Base-by-base conservation (phyloP, 1,140 invertebrate genomes). In the Stegodyphus mimosarum region DNA sequence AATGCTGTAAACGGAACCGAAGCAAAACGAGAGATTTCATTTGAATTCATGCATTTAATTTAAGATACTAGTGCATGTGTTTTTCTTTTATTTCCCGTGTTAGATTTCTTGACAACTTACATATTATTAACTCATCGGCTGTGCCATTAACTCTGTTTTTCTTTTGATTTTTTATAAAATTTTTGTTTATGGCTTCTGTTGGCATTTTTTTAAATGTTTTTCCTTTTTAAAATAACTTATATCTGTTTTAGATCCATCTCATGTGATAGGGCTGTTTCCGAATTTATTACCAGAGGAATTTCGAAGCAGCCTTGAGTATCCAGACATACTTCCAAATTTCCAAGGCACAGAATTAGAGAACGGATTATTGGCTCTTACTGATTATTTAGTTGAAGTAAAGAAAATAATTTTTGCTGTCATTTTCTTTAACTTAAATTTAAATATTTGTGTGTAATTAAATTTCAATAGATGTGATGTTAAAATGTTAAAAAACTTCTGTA, bases 231-330 rank as follows among this genome's bases (percentile, higher is more conserved):
- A 60, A 60, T 60, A 60, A 9, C 55, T 60, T 73, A 11, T 15
- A 48, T 73, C 64, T 7, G 49, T 88, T 89, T 70, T 88, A 93
- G 96, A 99, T 92, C 96, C 97, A 0, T 96, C 95, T 75, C 95
- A 98, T 90, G 97, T 99, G 0, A 99, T 99, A 88, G 94, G 96
- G 83, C 90, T 99, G 11, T 99, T 97, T 92, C 97, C 98, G 5
- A 95, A 96, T 89, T 91, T 98, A 64, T 92, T 98, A 81, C 95
- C 95, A 1, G 93, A 94, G 79, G 92, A 93, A 81, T 91, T 90
- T 89, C 88, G 92, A n/a, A 91, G 90, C 75, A 90, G 91, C 74
- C 88, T 93, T 13, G 90, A 92, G 33, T 94, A 94, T 88, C 92
- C 92, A 7, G 91, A 93, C 87, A 90, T 92, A 71, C 86, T 91